These are phyloP conservation scores for Drosophila longiperda DNA, from an alignment of 2,888 invertebrate species.

Conservation along the genomic window DNA sequence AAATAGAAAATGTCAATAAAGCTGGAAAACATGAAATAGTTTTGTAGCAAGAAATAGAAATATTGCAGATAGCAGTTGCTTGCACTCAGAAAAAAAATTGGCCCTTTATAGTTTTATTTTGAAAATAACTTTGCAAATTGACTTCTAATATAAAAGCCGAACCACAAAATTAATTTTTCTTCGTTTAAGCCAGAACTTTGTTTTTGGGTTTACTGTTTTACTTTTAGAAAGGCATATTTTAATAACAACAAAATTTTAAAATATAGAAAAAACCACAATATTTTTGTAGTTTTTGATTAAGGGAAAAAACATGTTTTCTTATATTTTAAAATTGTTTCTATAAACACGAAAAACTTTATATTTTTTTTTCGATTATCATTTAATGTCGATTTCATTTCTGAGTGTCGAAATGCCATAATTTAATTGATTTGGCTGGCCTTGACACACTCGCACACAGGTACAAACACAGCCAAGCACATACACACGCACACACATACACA, in stretches of 20 bases:
- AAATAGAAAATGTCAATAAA: slow-evolving; percentile 75
- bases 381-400: neutral
- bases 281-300: neutral
- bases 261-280: neutral
- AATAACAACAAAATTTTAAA: neutral
- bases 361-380: neutral
- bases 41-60: slow-evolving; percentile 25
- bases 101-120: neutral
- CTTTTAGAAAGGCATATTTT: neutral
- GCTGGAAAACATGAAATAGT: slow-evolving; percentile 50
- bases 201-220: neutral
- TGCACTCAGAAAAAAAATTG: neutral
- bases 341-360: neutral
- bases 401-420: slow-evolving; percentile 56
- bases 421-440: slow-evolving; percentile 77
- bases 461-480: neutral
- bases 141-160: too few species aligned
- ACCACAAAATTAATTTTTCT: too few species aligned
- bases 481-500: neutral
- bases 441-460: slow-evolving; percentile 24
- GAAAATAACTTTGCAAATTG: neutral
- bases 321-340: neutral
- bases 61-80: neutral
- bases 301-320: neutral
- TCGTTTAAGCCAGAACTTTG: neutral